Evolutionary conservation across 1,140 invertebrate species (phyloP), one percentile per base, ranked within the genome.

Genomic region (Diachasmimorpha longicaudata): DNA sequence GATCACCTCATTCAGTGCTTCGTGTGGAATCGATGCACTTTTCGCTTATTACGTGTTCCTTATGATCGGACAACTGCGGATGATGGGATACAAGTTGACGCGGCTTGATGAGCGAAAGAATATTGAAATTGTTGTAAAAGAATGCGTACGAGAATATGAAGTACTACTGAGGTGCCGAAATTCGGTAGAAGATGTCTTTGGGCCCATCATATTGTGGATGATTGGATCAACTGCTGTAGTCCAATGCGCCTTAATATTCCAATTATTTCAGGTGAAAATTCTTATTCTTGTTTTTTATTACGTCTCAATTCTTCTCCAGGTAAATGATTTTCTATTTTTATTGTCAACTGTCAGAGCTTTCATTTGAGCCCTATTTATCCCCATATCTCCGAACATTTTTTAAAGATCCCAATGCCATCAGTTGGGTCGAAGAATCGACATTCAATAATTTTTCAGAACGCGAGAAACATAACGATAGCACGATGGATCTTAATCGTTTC

Each of bases 231-330:
- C 77, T 39, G 80, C 82, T 10, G 19, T 80, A 2, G 46, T 81
- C 1, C 74, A 83, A 9, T 84, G 82, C 31, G 63, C 76, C 1
- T 13, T 83, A 19, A 79, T 83, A 44, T 85, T 81, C 48, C 84
- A 85, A 75, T 23, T 77, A 0, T 39, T 80, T 4, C 79, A 82
- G 76, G 83, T 85, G 71, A 58, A n/a, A n/a, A n/a, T n/a, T n/a
- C n/a, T n/a, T n/a, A n/a, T n/a, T n/a, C n/a, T n/a, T n/a, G n/a
- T n/a, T n/a, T n/a, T n/a, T n/a, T n/a, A n/a, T n/a, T n/a, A n/a
- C n/a, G n/a, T n/a, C n/a, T n/a, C n/a, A n/a, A n/a, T n/a, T n/a
- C n/a, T n/a, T n/a, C n/a, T n/a, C n/a, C n/a, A n/a, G n/a, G n/a
- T n/a, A n/a, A n/a, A n/a, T n/a, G n/a, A n/a, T n/a, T n/a, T n/a